Conservation (phyloP, 2,113 vertebrate species). For the Phyllostomus hastatus region DNA sequence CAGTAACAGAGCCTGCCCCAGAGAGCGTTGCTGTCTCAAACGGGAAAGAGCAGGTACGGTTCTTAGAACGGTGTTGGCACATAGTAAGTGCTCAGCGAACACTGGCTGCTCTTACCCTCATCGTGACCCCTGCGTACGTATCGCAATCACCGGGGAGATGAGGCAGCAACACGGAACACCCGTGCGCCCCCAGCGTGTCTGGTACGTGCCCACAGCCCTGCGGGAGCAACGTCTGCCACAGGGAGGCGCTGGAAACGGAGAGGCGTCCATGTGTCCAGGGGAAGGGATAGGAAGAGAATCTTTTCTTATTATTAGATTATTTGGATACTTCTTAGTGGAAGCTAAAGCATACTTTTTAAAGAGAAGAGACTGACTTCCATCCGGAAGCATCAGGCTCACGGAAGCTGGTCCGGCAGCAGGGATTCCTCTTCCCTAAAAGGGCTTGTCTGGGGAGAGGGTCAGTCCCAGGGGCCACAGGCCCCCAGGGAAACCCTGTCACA, state of each 20-base stretch:
- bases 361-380: not conserved
- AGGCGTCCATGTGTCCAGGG: not conserved
- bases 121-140: not conserved
- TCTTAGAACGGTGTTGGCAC: not conserved
- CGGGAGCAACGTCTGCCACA: not conserved
- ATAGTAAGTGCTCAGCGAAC: not conserved
- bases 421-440: not conserved
- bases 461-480: not conserved
- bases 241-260: not conserved
- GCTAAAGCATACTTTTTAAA: not conserved
- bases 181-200: not conserved
- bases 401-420: not conserved
- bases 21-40: not conserved
- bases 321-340: not conserved
- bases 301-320: not conserved
- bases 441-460: not conserved
- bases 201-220: not conserved
- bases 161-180: not conserved
- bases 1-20: not conserved
- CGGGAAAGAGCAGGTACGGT: not conserved
- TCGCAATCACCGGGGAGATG: not conserved
- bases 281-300: not conserved
- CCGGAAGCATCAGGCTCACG: not conserved
- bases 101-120: not conserved
- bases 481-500: not conserved